Conservation (phyloP, 2,797 vertebrate genomes). For the Rhincodon typus region DNA sequence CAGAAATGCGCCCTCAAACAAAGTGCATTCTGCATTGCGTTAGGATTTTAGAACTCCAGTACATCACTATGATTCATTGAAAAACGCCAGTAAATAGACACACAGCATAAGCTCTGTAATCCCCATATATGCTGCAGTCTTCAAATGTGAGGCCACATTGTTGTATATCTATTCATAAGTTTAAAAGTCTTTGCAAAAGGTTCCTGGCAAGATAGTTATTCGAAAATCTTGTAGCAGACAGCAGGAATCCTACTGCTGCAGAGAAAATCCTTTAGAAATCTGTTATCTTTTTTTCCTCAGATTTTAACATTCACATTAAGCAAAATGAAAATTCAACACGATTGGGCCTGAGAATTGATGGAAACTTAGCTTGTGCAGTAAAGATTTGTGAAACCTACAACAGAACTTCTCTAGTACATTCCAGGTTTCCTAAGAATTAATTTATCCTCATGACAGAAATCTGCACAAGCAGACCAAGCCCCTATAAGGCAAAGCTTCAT, state of each 20-base stretch:
- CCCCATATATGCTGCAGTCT: constrained; percentile 9
- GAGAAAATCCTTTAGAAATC: not conserved
- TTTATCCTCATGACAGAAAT: not conserved
- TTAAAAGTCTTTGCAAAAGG: not conserved
- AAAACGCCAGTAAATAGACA: not conserved
- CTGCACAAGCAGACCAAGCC: not conserved
- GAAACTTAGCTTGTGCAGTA: not conserved
- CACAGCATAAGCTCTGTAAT: constrained; percentile 20
- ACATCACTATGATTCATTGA: constrained; percentile 14
- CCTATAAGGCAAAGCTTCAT: not conserved
- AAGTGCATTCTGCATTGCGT: not conserved
- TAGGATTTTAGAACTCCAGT: not conserved
- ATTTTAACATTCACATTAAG: not conserved
- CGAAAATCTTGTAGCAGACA: not conserved
- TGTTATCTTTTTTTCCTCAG: not conserved
- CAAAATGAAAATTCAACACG: not conserved
- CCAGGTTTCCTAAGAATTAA: not conserved
- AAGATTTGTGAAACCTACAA: not conserved
- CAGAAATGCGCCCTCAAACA: not conserved
- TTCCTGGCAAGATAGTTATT: not conserved
- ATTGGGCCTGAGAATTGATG: not conserved
- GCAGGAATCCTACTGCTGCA: not conserved
- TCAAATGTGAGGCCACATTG: not conserved
- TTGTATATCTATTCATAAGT: not conserved
- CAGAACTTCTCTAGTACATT: not conserved